phyloP scores from a whole-genome alignment of 2,797 vertebrate species.

The Esox lucius region DNA sequence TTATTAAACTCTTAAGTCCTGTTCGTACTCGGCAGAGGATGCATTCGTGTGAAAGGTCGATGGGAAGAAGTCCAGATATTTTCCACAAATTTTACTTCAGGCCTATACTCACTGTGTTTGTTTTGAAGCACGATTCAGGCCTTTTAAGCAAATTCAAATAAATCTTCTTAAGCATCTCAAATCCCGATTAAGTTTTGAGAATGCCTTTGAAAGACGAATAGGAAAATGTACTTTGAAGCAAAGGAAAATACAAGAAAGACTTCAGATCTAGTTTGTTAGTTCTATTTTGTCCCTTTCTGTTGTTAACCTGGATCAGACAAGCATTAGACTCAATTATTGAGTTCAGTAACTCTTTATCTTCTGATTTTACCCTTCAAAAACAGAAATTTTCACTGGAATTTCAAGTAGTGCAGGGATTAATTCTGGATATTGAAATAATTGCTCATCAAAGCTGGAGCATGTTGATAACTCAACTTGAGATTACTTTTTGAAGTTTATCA shows the following conservation, averaged over 20 bases:
- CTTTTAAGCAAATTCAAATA: not conserved
- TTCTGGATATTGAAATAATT: not conserved
- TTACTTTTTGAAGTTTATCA: not conserved
- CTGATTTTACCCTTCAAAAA: not conserved
- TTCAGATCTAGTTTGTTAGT: not conserved
- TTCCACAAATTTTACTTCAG: not conserved
- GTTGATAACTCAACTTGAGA: slow-evolving; percentile 6
- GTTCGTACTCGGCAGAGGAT: not conserved
- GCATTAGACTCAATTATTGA: slow-evolving; percentile 4
- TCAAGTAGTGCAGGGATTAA: not conserved
- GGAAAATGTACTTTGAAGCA: not conserved
- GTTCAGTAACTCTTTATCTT: slow-evolving; percentile 10
- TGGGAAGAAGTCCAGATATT: not conserved
- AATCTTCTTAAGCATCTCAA: not conserved
- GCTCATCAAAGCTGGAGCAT: not conserved
- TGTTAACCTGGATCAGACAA: not conserved
- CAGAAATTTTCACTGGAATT: not conserved
- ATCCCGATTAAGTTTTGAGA: not conserved
- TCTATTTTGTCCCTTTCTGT: not conserved
- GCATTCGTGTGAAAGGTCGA: not conserved
- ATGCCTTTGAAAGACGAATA: not conserved
- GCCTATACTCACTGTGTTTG: not conserved
- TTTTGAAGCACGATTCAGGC: not conserved
- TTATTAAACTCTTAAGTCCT: no score
- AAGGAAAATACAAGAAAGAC: not conserved